These are phyloP conservation scores for Meleagris gallopavo DNA, from an alignment of 2,113 vertebrate species.

Conservation along the genomic window DNA sequence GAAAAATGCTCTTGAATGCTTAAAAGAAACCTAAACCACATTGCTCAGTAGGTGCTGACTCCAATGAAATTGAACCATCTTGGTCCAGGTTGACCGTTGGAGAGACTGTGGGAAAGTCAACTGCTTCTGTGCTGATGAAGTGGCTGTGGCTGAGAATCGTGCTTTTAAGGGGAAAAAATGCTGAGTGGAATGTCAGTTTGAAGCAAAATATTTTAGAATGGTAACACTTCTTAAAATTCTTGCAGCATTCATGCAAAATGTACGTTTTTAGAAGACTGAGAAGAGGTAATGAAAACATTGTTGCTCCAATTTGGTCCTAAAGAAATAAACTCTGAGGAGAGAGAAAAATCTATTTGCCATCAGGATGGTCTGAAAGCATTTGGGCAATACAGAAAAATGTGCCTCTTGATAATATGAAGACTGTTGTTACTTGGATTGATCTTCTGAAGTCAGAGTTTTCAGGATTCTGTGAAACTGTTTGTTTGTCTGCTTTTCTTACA, in stretches of 20 bases:
- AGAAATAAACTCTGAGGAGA: neutral
- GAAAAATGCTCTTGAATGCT: neutral
- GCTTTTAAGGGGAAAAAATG: conserved; percentile 3
- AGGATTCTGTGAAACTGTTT: neutral
- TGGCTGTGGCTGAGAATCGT: conserved; percentile 39
- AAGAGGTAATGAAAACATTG: neutral
- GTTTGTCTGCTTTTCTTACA: neutral
- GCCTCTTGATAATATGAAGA: neutral
- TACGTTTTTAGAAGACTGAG: neutral
- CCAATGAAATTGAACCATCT: conserved; percentile 40
- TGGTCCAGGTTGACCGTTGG: conserved; percentile 4
- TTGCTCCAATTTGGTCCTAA: neutral
- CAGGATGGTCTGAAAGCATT: neutral
- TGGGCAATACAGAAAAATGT: neutral
- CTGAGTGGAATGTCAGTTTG: neutral
- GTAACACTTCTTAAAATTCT: neutral
- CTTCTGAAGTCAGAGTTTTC: neutral
- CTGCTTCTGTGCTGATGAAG: conserved; percentile 40
- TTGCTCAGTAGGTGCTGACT: conserved; percentile 60
- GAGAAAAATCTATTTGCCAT: neutral
- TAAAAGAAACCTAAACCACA: conserved; percentile 39
- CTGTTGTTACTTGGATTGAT: neutral
- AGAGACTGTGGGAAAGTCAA: conserved; percentile 48
- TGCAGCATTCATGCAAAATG: neutral
- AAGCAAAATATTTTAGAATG: conserved; percentile 6